Evolutionary conservation across 2,888 invertebrate genomes (phyloP), one percentile per base, ranked within the genome.

Genomic region (Cerceris ruficornis): DNA sequence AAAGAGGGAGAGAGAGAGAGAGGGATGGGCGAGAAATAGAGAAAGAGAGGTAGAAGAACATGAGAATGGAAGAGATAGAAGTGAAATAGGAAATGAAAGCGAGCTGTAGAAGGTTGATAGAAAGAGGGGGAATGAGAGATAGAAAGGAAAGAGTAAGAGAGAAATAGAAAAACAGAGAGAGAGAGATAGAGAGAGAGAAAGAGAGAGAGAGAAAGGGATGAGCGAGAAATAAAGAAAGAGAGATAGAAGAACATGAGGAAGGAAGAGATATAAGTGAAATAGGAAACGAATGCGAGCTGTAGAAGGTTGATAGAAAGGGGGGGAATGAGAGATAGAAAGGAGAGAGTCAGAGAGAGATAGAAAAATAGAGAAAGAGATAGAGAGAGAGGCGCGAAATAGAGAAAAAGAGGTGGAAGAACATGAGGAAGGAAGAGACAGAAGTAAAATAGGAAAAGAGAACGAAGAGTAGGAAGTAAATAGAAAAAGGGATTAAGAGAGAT

Each of bases 1-100:
- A 39, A 62, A 61, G 9, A 49, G 13, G 42, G 49, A 39, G 8
- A 11, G 65, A 41, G 59, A 55, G 15, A 55, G 9, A 50, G 69
- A 72, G 77, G 58, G 60, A 72, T n/a, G 73, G 62, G 78, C 65
- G 75, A 75, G 82, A 79, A 73, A 64, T 43, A 62, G 58, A 49
- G 46, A 52, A 60, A 60, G 58, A n/a, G 55, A 49, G 50, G 55
- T 42, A n/a, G 11, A n/a, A n/a, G n/a, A n/a, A n/a, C n/a, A n/a
- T 65, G 60, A 59, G 46, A 39, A 14, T 28, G 70, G 57, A 59
- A 59, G 66, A 43, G 52, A 52, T n/a, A n/a, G n/a, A n/a, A n/a
- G n/a, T n/a, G 55, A 68, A 69, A 52, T 50, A 55, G 55, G 73
- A 6, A 13, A 13, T 13, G 50, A 5, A 9, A 43, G n/a, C n/a